Base-by-base conservation (phyloP, 2,797 vertebrate species). In the Borostomias antarcticus region DNA sequence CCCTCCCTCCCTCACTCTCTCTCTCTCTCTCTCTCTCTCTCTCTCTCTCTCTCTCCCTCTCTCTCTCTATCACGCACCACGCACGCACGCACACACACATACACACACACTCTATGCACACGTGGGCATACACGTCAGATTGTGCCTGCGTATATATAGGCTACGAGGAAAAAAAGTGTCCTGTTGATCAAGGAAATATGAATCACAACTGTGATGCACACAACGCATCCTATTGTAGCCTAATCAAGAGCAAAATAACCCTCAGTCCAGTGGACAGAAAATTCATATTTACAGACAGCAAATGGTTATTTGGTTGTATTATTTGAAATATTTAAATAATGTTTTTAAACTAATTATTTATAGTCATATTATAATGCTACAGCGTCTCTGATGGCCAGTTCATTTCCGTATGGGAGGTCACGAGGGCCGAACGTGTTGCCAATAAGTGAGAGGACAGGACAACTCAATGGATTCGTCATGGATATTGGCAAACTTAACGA, bases 291-390 rank as follows among this genome's bases (percentile, higher is more conserved):
- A n/a, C n/a, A n/a, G n/a, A n/a, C n/a, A n/a, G n/a, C n/a, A n/a
- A n/a, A n/a, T n/a, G 53, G 71, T 71, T 60, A 64, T 69, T 64
- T 68, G 57, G 13, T 28, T 53, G 26, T 48, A 59, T 52, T 26
- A 17, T 53, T 56, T 61, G 40, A 25, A 19, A 30, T 57, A 54
- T 58, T 69, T 66, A 45, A 50, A 50, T 58, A 43, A 43, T 62
- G 10, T 13, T 26, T 58, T 54, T 57, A 35, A 43, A 35, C 30
- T 58, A 50, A 74, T 61, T 54, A 29, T 52, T 65, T 64, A 10
- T 50, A n/a, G n/a, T n/a, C n/a, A n/a, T 56, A 66, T 57, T 47
- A 66, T n/a, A 69, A 58, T 23, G 51, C 40, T 66, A n/a, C 17
- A 56, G 32, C 48, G 15, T 48, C 54, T 66, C 65, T 57, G 58